Conservation (phyloP, 1,140 invertebrate genomes). For the Penaeus japonicus region DNA sequence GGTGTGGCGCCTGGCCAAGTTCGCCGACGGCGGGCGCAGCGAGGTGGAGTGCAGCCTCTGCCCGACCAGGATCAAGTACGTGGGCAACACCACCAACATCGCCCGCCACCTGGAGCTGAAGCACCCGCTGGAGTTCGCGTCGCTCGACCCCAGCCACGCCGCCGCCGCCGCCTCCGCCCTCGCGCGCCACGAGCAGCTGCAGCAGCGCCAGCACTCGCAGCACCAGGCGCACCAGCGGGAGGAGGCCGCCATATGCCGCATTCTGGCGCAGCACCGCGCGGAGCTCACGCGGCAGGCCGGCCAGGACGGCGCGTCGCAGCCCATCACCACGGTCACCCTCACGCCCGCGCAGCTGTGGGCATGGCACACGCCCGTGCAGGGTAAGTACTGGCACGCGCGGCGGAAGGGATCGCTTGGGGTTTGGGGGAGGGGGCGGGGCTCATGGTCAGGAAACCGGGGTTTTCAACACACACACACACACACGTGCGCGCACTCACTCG, state of each 20-base stretch:
- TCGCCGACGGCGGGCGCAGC: conserved; percentile 39
- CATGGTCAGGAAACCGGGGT: not conserved
- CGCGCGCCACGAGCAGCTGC: conserved; percentile 11
- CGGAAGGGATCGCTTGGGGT: not conserved
- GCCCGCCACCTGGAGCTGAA: conserved; percentile 56
- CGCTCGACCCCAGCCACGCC: conserved; percentile 24
- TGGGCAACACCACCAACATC: conserved; percentile 59
- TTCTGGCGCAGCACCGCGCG: conserved; percentile 56
- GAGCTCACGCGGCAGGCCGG: conserved; percentile 35
- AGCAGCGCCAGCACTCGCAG: conserved; percentile 33
- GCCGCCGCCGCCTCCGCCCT: not conserved
- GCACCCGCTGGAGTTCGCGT: conserved; percentile 55
- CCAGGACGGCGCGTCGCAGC: not conserved
- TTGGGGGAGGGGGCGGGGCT: not conserved
- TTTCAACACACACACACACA: not conserved
- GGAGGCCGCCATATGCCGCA: conserved; percentile 56
- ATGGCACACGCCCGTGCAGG: conserved; percentile 37
- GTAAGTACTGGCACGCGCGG: conserved; percentile 8
- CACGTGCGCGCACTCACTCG: too few species aligned
- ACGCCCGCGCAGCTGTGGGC: conserved; percentile 27
- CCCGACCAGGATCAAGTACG: conserved; percentile 56
- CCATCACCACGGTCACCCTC: not conserved
- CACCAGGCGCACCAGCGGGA: conserved; percentile 32
- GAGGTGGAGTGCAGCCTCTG: conserved; percentile 57
- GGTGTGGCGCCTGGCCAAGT: conserved; percentile 57